Conservation (phyloP, 2,113 vertebrate genomes). For the Aspidoscelis tigris region DNA sequence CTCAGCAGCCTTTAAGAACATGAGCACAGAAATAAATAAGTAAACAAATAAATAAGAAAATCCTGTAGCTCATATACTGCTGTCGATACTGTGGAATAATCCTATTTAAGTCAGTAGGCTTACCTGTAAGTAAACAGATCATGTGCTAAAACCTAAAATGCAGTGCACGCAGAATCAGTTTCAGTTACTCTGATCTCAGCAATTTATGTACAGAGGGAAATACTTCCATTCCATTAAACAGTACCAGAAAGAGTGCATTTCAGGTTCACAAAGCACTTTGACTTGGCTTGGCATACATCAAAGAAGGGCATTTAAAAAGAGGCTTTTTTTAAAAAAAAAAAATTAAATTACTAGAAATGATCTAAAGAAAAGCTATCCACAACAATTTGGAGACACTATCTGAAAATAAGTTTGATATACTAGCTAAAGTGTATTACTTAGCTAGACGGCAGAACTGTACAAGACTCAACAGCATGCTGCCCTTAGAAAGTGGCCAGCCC, state of each 20-base stretch:
- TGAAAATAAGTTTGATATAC: constrained; percentile 66
- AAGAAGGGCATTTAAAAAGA: constrained; percentile 39
- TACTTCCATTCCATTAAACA: constrained; percentile 33
- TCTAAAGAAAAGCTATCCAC: constrained; percentile 45
- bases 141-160: background rate
- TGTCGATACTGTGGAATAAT: background rate
- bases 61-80: background rate
- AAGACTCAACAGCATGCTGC: constrained; percentile 47
- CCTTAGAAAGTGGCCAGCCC: constrained; percentile 33
- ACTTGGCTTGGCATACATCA: constrained; percentile 62
- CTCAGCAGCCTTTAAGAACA: background rate
- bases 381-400: constrained; percentile 58
- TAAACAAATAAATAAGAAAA: background rate
- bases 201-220: constrained; percentile 40
- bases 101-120: background rate
- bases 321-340: constrained; percentile 7
- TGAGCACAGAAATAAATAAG: background rate
- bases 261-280: constrained; percentile 64
- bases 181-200: constrained; percentile 43
- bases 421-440: constrained; percentile 58
- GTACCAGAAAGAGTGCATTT: constrained; percentile 58
- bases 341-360: constrained; percentile 51
- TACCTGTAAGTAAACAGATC: background rate
- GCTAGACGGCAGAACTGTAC: constrained; percentile 43
- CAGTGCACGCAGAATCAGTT: background rate